These are phyloP conservation scores for Nasonia oneida DNA, from an alignment of 2,888 invertebrate genomes.

Conservation along the genomic window DNA sequence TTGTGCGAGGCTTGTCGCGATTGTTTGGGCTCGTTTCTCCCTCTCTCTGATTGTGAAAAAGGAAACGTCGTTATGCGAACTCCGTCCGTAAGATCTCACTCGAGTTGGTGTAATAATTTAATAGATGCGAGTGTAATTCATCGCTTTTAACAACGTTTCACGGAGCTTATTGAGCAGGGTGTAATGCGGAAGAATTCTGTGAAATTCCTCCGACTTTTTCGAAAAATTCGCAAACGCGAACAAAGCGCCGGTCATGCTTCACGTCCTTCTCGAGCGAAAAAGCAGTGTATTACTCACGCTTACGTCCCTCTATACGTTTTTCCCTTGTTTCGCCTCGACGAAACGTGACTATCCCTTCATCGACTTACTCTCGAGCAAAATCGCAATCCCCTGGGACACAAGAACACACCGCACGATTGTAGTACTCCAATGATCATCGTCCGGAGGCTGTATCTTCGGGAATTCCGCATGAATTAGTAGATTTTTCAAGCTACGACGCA, in stretches of 20 bases:
- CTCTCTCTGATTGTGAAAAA: slow-evolving; percentile 7
- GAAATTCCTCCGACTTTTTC: background rate
- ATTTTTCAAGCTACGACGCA: background rate
- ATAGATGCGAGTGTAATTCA: no score
- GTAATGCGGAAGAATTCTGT: background rate
- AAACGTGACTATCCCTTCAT: background rate
- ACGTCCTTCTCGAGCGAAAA: background rate
- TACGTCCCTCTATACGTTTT: background rate
- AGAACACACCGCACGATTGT: background rate
- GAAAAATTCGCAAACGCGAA: background rate
- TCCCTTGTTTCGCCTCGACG: no score
- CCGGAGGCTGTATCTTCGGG: background rate
- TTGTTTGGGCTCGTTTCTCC: background rate
- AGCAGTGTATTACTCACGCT: background rate
- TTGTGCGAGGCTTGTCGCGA: background rate
- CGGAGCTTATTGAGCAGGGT: no score
- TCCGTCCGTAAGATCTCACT: no score
- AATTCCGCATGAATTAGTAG: slow-evolving; percentile 6
- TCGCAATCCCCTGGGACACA: no score
- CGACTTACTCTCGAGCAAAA: background rate
- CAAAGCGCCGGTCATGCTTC: slow-evolving; percentile 6
- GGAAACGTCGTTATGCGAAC: background rate
- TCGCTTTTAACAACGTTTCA: no score
- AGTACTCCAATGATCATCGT: background rate
- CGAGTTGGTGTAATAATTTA: no score